Base-by-base conservation (phyloP, 2,797 vertebrate genomes). In the Choloepus didactylus region DNA sequence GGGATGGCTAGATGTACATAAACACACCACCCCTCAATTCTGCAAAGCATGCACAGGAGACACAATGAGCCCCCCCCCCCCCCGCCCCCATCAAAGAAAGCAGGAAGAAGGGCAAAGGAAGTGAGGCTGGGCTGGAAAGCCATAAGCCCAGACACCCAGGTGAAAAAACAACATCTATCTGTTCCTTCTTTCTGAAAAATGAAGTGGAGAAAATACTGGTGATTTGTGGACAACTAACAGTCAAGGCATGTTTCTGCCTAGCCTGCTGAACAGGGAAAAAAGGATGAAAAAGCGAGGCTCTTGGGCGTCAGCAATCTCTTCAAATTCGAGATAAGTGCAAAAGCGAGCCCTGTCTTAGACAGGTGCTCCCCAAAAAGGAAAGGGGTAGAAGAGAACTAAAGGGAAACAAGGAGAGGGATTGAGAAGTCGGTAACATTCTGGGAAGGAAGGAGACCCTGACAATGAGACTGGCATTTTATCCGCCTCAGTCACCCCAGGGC, bases 301-400 rank as follows among this genome's bases (percentile, higher is more conserved):
- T 98, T 90, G 98, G 97, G 97, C 97, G 59, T 96, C 98, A 98
- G 97, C 97, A 98, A 98, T 98, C 98, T 98, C 98, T 97, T 97
- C 95, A 94, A 91, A 95, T 94, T 95, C 15, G 97, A 97, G 97
- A 97, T 97, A 97, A 97, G 97, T 98, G 97, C 97, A 97, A 96
- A 97, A 95, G 93, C 5, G 62, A 97, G 96, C 76, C 67, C 95
- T 97, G 95, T 97, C 88, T 91, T 96, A 91, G 96, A 97, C 97
- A 98, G 97, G 97, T 94, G 86, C 97, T 95, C 90, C 95, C 93
- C 60, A 0, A 62, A 97, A 89, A 96, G 94, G 86, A 92, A 95
- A 96, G 46, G 91, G 89, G 44, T 77, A 59, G 72, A 86, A 94
- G 87, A 87, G 69, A 97, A 95, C 82, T 96, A 86, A 93, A 85